Base-by-base conservation (phyloP, 2,888 invertebrate genomes). In the Tholera decimalis region DNA sequence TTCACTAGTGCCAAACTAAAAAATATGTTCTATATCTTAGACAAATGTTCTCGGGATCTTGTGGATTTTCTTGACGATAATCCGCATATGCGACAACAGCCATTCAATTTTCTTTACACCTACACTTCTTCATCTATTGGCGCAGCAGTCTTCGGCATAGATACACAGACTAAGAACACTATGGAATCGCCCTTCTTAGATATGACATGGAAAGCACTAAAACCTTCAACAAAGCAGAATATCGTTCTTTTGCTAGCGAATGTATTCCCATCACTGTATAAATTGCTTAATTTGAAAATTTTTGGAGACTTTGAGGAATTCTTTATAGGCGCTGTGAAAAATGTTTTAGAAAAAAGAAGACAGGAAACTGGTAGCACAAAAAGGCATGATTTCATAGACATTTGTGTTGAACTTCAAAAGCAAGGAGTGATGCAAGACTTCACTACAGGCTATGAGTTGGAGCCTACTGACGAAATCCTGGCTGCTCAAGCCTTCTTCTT, bases 401-500 rank as follows among this genome's bases (percentile, higher is more conserved):
- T 88, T 9, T 91, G 91, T 64, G 69, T 93, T 24, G 87, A 90
- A 39, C 65, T 93, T n/a, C 91, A 92, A 68, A 85, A 85, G 2
- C 78, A 86, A 44, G 92, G 91, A 8, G 61, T 79, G 0, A 86
- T 92, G 83, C 82, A 74, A n/a, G 93, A 93, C 35, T 41, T 54
- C 0, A 49, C 64, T 0, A 90, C 91, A 2, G 88, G 87, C 0
- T 92, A 83, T 61, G 82, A 89, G 58, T 37, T 92, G 9, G 79
- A 86, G 4, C 87, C 89, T 0, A 87, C 91, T 7, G 90, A 89
- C 50, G 90, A 91, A 79, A 18, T 93, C 1, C 43, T 95, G 30
- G 91, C 93, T 3, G 92, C 94, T 2, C 95, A 95, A 77, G 92
- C 93, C 0, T 93, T 95, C 57, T 90, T 95, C 70, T 95, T 95